Percentiles rank a stretch among this genome's conserved stretches.
phyloP scores from a whole-genome alignment of 2,113 vertebrate genomes.

The Eptatretus burgeri region DNA sequence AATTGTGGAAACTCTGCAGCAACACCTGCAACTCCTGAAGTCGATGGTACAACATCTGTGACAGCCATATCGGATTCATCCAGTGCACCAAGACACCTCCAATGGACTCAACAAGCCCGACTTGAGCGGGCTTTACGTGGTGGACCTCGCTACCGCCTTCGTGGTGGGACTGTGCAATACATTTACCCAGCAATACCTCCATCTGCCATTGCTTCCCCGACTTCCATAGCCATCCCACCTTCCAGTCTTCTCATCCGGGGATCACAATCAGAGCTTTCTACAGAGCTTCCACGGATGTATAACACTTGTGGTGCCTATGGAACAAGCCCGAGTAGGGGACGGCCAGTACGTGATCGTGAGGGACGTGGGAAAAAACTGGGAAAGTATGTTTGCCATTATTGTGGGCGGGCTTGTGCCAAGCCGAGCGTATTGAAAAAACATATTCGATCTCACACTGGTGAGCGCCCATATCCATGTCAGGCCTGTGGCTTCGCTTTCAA shows the following conservation, averaged over 20 bases:
- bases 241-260: not conserved
- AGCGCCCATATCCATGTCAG: slow-evolving; percentile 73
- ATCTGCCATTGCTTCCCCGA: not conserved
- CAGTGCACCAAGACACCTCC: too few species aligned
- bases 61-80: too few species aligned
- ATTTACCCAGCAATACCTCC: not conserved
- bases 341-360: slow-evolving; percentile 24
- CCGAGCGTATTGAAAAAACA: slow-evolving; percentile 96
- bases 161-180: slow-evolving; percentile 3
- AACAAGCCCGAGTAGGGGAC: not conserved
- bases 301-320: not conserved
- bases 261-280: not conserved
- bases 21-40: too few species aligned
- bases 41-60: too few species aligned
- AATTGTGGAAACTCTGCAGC: too few species aligned
- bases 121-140: not conserved
- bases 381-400: slow-evolving; percentile 90
- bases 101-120: not conserved
- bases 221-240: not conserved
- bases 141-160: slow-evolving; percentile 2
- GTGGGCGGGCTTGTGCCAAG: slow-evolving; percentile 79
- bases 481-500: slow-evolving; percentile 97
- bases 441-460: slow-evolving; percentile 85
- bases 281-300: too few species aligned
- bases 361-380: slow-evolving; percentile 80